Percentiles rank a stretch among this genome's conserved stretches.
These are phyloP conservation scores for Athrips mouffetella DNA, from an alignment of 2,888 invertebrate genomes.

Conservation along the genomic window DNA sequence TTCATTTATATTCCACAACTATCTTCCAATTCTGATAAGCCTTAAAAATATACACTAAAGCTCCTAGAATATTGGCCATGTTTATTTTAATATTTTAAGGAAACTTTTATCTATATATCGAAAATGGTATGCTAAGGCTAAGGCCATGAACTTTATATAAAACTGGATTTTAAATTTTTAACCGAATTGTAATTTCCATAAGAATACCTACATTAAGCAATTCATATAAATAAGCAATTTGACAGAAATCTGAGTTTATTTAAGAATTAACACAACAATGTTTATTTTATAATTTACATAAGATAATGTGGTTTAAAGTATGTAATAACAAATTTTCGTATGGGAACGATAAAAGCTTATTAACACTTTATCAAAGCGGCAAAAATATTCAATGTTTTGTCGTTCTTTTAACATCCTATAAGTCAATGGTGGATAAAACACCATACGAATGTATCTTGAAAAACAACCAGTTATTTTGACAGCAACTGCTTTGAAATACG, in stretches of 20 bases:
- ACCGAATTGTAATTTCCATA: constrained; percentile 10
- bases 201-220: background rate
- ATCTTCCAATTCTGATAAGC: background rate
- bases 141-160: constrained; percentile 29
- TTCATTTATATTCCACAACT: constrained; percentile 10
- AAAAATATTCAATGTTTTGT: constrained; percentile 67
- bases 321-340: background rate
- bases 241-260: background rate
- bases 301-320: background rate
- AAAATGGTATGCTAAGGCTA: constrained; percentile 17
- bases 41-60: background rate
- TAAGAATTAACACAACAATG: background rate
- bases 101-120: constrained; percentile 13
- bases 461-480: constrained; percentile 75
- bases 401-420: constrained; percentile 63
- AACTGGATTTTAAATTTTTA: constrained; percentile 21
- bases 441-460: constrained; percentile 71
- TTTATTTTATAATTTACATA: background rate
- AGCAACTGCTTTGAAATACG: constrained; percentile 43
- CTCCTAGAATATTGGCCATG: background rate
- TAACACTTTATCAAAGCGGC: constrained; percentile 57
- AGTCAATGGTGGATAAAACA: constrained; percentile 58
- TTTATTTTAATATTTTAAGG: background rate
- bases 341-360: constrained; percentile 41
- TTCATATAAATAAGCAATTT: background rate